Percentiles rank a stretch among this genome's conserved stretches.
Evolutionary conservation across 2,888 invertebrate genomes (phyloP).

Genomic region (Orthosia gracilis): DNA sequence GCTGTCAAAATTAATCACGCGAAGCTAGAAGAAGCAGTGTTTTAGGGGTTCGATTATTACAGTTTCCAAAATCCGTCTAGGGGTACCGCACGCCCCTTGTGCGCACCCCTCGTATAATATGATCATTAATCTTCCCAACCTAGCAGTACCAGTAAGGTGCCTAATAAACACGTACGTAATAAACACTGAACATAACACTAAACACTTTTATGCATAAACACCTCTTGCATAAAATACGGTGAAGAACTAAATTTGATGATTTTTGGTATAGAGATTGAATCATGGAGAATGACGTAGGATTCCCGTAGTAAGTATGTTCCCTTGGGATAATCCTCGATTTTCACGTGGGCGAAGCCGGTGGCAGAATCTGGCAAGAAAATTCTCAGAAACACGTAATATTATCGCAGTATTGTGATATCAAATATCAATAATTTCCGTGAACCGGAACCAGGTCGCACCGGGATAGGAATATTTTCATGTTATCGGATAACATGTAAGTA

Average conservation of each 20-base stretch:
- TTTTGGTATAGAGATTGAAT: too few relatives aligned
- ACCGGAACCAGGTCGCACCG: conserved; percentile 53
- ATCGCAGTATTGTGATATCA: conserved; percentile 51
- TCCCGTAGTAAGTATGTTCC: too few relatives aligned
- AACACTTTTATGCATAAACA: conserved; percentile 1
- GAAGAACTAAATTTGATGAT: too few relatives aligned
- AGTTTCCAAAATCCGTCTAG: conserved; percentile 32
- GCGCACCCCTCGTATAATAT: conserved; percentile 42
- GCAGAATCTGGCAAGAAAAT: neutral
- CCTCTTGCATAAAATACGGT: neutral
- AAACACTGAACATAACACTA: conserved; percentile 3
- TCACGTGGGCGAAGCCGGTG: too few relatives aligned
- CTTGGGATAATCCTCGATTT: too few relatives aligned
- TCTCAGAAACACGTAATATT: conserved; percentile 27
- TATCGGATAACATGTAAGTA: conserved; percentile 28
- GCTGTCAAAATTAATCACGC: conserved; percentile 18
- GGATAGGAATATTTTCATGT: conserved; percentile 58
- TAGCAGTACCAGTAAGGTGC: conserved; percentile 11
- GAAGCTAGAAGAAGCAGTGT: conserved; percentile 10
- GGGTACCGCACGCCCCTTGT: conserved; percentile 15
- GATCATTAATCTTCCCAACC: conserved; percentile 43
- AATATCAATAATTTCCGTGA: conserved; percentile 56
- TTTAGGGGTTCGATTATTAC: conserved; percentile 48
- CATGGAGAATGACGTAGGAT: too few relatives aligned
- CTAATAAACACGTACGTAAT: conserved; percentile 1